Base-by-base conservation (phyloP, 2,113 vertebrate species). In the Cinclus mexicanus region DNA sequence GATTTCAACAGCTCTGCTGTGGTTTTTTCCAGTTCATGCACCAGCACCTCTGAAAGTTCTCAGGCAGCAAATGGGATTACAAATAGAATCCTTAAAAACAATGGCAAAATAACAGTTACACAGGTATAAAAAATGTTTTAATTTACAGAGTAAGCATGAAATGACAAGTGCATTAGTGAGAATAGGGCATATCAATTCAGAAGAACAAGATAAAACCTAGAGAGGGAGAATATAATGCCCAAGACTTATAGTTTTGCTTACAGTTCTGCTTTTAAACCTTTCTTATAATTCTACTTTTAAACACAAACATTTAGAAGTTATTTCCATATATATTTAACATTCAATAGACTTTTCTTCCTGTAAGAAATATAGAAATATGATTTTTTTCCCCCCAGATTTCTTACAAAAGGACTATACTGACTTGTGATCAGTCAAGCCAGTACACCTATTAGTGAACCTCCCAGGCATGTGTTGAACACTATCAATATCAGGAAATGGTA, bases 1-100 rank as follows among this genome's bases (percentile, higher is more conserved):
- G 26, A 81, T 74, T 93, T 86, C 64, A 90, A 25, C 29, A 92
- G 11, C 19, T 83, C 35, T 77, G 20, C 16, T 44, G 25, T 49
- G 16, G 25, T 86, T 88, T 97, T 95, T 92, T 92, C 65, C 64
- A 86, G 64, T 89, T 92, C 76, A 89, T 47, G 55, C 76, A 89
- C 22, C 16, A 70, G 10, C 39, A 80, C 24, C 2, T 86, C 80
- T 94, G 19, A 22, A 87, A 92, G 13, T 75, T 75, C 64, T 87
- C 59, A 84, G 25, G 19, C 3, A 22, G 33, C 53, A 87, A 89
- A 77, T 33, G 31, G 18, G 14, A 28, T 83, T 87, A 68, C 26
- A 81, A 70, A 83, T 25, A 10, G 14, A 94, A 90, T 47, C 23
- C 35, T 78, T 65, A 47, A 25, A 80, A 61, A 86, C 17, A 44